Evolutionary conservation across 2,888 invertebrate species (phyloP).

Genomic region (Leptura quadrifasciata): DNA sequence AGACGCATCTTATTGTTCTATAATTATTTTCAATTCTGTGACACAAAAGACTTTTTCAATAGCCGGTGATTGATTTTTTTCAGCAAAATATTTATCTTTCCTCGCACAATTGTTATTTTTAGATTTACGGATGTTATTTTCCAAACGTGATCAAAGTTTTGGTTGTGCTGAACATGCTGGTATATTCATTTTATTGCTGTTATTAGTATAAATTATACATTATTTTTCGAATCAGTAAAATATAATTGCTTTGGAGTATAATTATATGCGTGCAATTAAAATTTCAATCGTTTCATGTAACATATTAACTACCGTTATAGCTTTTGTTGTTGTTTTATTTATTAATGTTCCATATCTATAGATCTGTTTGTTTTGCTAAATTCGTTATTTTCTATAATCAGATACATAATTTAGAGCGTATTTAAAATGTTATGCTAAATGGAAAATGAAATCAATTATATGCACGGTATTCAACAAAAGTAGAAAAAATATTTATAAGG

Average conservation of each 20-base stretch:
- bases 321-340: conserved; percentile 14
- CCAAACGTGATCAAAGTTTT: not conserved
- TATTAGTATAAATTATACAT: conserved; percentile 25
- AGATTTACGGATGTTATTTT: not conserved
- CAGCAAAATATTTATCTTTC: not conserved
- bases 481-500: too few species aligned
- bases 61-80: not conserved
- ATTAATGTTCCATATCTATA: not conserved
- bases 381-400: not conserved
- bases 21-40: not conserved
- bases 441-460: not conserved
- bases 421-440: not conserved
- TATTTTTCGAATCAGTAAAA: conserved; percentile 12
- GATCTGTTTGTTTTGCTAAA: not conserved
- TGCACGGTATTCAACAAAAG: not conserved
- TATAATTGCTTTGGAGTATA: conserved; percentile 19
- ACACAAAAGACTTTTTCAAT: not conserved
- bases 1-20: not conserved
- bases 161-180: not conserved
- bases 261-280: conserved; percentile 23
- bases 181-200: conserved; percentile 7
- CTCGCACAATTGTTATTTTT: not conserved
- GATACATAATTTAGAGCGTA: not conserved
- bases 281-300: conserved; percentile 21
- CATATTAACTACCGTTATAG: not conserved